Percentiles rank a stretch among this genome's conserved stretches.
These are phyloP conservation scores for Mythimna albipuncta DNA, from an alignment of 2,888 invertebrate genomes.

Conservation along the genomic window DNA sequence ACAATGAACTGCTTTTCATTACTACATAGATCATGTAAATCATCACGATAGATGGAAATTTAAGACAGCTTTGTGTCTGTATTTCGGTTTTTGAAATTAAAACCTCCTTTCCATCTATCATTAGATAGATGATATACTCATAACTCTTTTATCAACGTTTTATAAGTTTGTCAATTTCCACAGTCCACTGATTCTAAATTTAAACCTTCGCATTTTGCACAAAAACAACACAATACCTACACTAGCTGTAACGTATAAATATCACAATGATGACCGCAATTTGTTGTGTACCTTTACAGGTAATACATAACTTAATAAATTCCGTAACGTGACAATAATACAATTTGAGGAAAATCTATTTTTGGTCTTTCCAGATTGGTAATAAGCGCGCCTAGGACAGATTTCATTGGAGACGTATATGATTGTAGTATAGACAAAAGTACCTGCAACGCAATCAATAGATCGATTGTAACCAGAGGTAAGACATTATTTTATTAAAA, in stretches of 20 bases:
- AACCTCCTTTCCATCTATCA: too few relatives aligned
- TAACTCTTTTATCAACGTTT: too few relatives aligned
- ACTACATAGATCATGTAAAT: too few relatives aligned
- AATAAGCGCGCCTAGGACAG: constrained; percentile 74
- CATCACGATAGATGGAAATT: too few relatives aligned
- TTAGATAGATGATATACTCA: too few relatives aligned
- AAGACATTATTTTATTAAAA: neutral
- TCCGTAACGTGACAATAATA: neutral
- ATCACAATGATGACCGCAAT: neutral
- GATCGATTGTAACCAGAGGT: neutral
- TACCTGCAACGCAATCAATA: constrained; percentile 13
- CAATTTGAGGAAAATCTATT: constrained; percentile 17
- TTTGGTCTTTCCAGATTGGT: constrained; percentile 69
- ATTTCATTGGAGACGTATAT: constrained; percentile 72
- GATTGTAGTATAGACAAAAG: constrained; percentile 57
- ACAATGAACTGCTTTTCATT: too few relatives aligned
- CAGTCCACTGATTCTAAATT: too few relatives aligned
- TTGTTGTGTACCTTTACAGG: neutral
- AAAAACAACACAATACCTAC: neutral
- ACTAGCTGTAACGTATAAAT: neutral
- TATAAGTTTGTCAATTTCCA: too few relatives aligned
- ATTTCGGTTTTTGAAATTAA: too few relatives aligned
- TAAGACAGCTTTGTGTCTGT: too few relatives aligned
- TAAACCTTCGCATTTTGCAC: too few relatives aligned
- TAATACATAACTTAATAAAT: neutral